Evolutionary conservation across 2,888 invertebrate genomes (phyloP).

Genomic region (Dermolepida albohirtum): DNA sequence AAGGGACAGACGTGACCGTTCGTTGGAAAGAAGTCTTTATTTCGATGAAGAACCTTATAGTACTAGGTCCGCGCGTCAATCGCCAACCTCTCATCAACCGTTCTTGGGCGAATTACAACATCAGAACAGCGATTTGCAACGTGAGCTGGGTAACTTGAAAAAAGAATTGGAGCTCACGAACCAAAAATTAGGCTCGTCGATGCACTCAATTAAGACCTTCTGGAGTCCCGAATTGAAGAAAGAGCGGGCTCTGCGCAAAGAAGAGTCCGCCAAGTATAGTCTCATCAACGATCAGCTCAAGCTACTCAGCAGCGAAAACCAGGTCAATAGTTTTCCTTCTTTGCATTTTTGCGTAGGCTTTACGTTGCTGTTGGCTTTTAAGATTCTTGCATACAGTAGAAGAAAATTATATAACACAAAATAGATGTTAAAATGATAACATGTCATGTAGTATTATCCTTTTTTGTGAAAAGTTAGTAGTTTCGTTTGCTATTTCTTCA

Average conservation of each 20-base stretch:
- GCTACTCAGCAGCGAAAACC: constrained; percentile 95
- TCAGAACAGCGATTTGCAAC: constrained; percentile 94
- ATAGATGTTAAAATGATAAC: too few species aligned
- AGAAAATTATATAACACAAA: too few species aligned
- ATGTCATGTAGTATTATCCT: too few species aligned
- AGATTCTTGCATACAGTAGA: constrained; percentile 2
- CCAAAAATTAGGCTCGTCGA: constrained; percentile 97
- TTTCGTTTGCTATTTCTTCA: too few species aligned
- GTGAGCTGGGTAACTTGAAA: constrained; percentile 90
- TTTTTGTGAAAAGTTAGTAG: too few species aligned
- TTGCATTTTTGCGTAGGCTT: constrained; percentile 34
- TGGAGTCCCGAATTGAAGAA: constrained; percentile 99
- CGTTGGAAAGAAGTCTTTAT: constrained; percentile 76
- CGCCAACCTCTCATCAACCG: constrained; percentile 75
- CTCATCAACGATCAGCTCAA: constrained; percentile 97
- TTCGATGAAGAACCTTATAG: constrained; percentile 69
- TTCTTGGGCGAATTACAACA: constrained; percentile 86
- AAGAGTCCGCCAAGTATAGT: constrained; percentile 97
- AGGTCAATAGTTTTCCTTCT: constrained; percentile 71
- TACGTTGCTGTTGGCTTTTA: constrained; percentile 20
- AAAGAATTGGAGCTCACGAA: constrained; percentile 95
- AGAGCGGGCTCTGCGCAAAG: constrained; percentile 95
- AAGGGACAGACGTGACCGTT: constrained; percentile 78
- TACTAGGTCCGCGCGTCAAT: constrained; percentile 75
- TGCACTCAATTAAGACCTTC: constrained; percentile 99